These are phyloP conservation scores for Halcyon leucocephala DNA, from an alignment of 2,797 vertebrate genomes.

Conservation along the genomic window DNA sequence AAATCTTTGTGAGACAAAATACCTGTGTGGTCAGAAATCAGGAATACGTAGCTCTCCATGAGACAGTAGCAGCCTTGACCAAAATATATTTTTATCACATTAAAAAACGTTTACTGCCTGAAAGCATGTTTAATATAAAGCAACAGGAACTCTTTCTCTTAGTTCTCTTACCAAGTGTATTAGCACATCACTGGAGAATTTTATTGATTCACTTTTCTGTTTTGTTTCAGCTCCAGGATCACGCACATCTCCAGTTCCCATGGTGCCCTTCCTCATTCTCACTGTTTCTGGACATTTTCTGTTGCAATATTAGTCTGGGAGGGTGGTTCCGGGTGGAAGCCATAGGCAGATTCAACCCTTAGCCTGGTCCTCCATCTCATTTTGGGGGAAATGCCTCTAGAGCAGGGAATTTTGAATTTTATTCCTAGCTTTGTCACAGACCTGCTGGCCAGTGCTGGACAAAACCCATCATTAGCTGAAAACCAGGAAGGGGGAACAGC, in stretches of 20 bases:
- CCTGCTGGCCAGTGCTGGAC: neutral
- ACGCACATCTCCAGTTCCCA: neutral
- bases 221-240: neutral
- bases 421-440: neutral
- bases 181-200: neutral
- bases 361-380: accelerated
- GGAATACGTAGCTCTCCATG: neutral
- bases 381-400: neutral
- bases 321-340: neutral
- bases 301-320: neutral
- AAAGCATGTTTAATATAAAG: neutral
- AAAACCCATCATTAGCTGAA: neutral
- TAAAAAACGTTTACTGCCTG: neutral
- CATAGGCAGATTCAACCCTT: neutral
- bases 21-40: neutral
- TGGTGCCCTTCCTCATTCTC: neutral
- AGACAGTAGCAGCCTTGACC: neutral
- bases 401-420: neutral
- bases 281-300: neutral
- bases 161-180: neutral
- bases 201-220: neutral
- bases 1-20: neutral
- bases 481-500: neutral
- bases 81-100: neutral
- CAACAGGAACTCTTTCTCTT: neutral